A percentile compares a stretch with the other conserved stretches of the same genome.
Evolutionary conservation across 2,113 vertebrate species (phyloP).

Genomic region (Anguilla japonica): DNA sequence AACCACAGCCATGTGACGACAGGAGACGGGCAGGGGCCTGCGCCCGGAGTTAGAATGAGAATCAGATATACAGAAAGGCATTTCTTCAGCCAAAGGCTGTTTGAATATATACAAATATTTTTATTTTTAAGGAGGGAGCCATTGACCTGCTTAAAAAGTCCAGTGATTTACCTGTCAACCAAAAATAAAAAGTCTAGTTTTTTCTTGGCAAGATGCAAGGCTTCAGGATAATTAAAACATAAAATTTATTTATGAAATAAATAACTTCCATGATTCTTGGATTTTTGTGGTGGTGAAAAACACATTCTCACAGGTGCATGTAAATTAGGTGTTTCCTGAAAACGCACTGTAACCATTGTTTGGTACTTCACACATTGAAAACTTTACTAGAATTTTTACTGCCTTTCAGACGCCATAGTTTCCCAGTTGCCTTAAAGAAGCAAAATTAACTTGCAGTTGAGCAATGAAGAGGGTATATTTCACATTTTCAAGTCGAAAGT

Average conservation of each 20-base stretch:
- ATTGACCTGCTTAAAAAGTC: background rate
- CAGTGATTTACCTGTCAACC: background rate
- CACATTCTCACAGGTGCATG: background rate
- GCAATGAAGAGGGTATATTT: conserved; percentile 6
- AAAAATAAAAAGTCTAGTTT: background rate
- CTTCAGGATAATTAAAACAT: conserved; percentile 5
- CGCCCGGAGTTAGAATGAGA: conserved; percentile 9
- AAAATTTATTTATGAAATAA: conserved; percentile 21
- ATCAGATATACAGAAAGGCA: background rate
- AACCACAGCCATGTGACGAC: conserved; percentile 18
- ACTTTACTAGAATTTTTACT: background rate
- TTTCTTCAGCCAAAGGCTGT: conserved; percentile 8
- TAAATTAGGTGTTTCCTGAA: background rate
- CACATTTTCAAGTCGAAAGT: conserved; percentile 35
- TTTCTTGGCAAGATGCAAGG: background rate
- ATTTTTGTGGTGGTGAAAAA: conserved; percentile 39
- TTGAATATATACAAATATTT: background rate
- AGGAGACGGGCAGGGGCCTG: conserved; percentile 6
- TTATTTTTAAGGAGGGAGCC: background rate
- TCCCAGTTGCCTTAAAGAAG: conserved; percentile 45
- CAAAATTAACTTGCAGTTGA: background rate
- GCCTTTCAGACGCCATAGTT: conserved; percentile 18
- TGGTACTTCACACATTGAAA: conserved; percentile 10
- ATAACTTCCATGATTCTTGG: background rate
- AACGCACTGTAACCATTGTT: background rate